Base-by-base conservation (phyloP, 2,888 invertebrate species). In the Theodoxus fluviatilis region DNA sequence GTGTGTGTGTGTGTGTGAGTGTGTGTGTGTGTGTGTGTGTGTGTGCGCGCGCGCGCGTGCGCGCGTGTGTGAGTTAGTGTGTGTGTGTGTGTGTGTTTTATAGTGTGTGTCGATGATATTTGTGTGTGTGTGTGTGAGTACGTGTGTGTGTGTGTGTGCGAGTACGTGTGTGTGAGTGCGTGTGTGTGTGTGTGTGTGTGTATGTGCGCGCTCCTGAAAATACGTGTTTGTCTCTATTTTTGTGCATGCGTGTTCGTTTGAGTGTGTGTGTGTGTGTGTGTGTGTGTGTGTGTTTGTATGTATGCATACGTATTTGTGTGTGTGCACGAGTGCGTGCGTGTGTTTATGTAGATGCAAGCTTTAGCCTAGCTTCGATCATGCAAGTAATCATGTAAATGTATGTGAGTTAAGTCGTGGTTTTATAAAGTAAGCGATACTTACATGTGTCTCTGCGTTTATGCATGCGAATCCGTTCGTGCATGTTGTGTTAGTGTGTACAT, bases 11-110 rank as follows among this genome's bases (percentile, higher is more conserved):
- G 66, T 66, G 66, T 66, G 66, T 66, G 66, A 43, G 66, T 66
- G 66, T 66, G 66, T 66, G 66, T 66, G 66, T 66, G 66, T 66
- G 66, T 66, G 66, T 66, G 47, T 66, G 66, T 66, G 66, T 66
- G 66, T 40, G 59, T 52, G 40, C 22, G 31, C 35, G 25, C 33
- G 49, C 35, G 28, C 49, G 43, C 31, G 25, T 33, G 43, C 31
- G 28, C 31, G 47, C 49, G 43, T 67, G 33, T 52, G 43, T 67
- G 33, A 49, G 43, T 52, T 31, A 22, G 43, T 49, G n/a, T 49
- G 15, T 49, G 35, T 49, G n/a, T 49, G 15, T 67, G 28, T 67
- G 43, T 67, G 43, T 67, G 43, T 67, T n/a, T 67, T 9, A 49
- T 9, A 49, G 43, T 49, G 43, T 67, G 43, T 49, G 43, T 40